Base-by-base conservation (phyloP, 2,888 invertebrate species). In the Drosophila recens region DNA sequence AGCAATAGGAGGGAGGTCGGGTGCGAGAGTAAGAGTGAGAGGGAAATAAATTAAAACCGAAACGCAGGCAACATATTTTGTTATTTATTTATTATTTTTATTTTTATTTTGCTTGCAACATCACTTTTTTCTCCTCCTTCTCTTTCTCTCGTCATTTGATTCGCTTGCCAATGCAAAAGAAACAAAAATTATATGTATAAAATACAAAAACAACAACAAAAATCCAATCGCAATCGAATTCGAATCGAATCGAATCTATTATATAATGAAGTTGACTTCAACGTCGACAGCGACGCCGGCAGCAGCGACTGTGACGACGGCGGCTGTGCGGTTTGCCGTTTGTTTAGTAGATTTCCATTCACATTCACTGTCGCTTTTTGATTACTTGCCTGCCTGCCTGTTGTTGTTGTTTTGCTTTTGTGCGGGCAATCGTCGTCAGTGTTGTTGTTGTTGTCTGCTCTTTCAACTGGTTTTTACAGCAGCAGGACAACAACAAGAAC, bases 281-380 rank as follows among this genome's bases (percentile, higher is more conserved):
- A 52, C 62, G 30, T 4, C 63, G 49, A 61, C 63, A 46, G n/a
- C 49, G 66, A 62, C 58, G 38, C 49, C 57, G 23, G 33, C 56
- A 20, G 20, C 57, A 20, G 20, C 57, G 69, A 58, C 52, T 20
- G 61, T 66, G 33, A 38, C 63, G 36, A 11, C 56, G 64, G 34
- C 57, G 46, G 30, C 61, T 15, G 20, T 48, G 63, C 63, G 46
- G 56, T 46, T 63, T 63, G 63, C 49, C 61, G 45, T 52, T 63
- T 58, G 71, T 69, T 87, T 87, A 80, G 89, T 90, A 85, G 79
- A 90, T 90, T 91, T 90, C 86, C 91, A 90, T 90, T 88, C 88
- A 83, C 83, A 83, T 83, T 90, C 85, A 90, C 90, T 89, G 90
- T 84, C 83, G 81, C 79, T 90, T 80, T 45, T 53, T 58, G 74